These are phyloP conservation scores for Scaptomyza hsui DNA, from an alignment of 1,140 invertebrate genomes.

Conservation along the genomic window DNA sequence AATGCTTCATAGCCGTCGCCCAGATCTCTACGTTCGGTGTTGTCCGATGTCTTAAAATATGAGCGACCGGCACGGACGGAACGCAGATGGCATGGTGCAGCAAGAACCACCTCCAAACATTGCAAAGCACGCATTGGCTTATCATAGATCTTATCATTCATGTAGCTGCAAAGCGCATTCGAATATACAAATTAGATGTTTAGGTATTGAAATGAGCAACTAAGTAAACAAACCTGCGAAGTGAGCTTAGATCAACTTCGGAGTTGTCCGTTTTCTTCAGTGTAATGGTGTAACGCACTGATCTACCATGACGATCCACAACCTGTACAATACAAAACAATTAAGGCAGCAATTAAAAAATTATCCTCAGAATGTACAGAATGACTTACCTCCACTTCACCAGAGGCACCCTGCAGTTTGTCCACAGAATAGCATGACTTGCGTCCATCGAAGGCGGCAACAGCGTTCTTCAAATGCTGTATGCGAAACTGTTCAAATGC, in stretches of 20 bases:
- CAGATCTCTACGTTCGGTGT: constrained; percentile 74
- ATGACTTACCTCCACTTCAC: constrained; percentile 55
- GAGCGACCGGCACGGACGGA: constrained; percentile 84
- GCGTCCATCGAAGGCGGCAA: constrained; percentile 90
- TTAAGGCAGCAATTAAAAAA: background rate
- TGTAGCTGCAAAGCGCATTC: constrained; percentile 50
- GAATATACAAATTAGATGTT: background rate
- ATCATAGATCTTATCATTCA: constrained; percentile 72
- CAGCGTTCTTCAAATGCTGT: constrained; percentile 59
- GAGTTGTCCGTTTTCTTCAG: constrained; percentile 86
- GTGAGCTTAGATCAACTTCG: constrained; percentile 85
- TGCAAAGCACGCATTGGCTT: constrained; percentile 89
- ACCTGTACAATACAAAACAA: constrained; percentile 42
- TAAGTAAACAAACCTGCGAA: constrained; percentile 78
- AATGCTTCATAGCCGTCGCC: constrained; percentile 89
- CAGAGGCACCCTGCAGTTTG: constrained; percentile 20
- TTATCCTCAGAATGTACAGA: no score
- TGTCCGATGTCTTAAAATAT: constrained; percentile 77
- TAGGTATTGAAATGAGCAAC: background rate
- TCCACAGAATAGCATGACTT: constrained; percentile 82
- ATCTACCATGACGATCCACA: constrained; percentile 43
- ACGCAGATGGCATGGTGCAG: constrained; percentile 84
- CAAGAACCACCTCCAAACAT: constrained; percentile 92
- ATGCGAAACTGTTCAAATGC: constrained; percentile 67
- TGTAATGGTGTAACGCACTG: constrained; percentile 85